Base-by-base conservation (phyloP, 1,140 invertebrate species). In the Monomorium pharaonis region DNA sequence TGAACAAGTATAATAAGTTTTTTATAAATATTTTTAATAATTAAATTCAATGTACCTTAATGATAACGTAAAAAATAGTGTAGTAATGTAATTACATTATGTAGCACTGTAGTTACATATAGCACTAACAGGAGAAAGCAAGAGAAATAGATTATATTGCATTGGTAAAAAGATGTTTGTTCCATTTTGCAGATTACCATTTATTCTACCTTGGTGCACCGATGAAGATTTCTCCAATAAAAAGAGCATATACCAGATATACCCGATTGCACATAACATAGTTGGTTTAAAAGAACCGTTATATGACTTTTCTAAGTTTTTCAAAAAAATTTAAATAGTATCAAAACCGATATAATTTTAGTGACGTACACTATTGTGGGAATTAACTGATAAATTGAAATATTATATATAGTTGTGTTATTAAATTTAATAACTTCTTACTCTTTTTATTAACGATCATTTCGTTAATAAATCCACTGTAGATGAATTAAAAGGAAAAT, bases 171-270 rank as follows among this genome's bases (percentile, higher is more conserved):
- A 42, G 21, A 81, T 37, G 16, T 37, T 54, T 56, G 16, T 54
- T 54, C 30, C n/a, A 30, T 72, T 84, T 62, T 9, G 18, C 42
- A 84, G 69, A 33, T 51, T 76, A 14, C 81, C 69, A 12, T 84
- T 84, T 63, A 10, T 37, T 62, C 14, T 63, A 24, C 81, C 81
- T 63, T 62, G 42, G 65, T 76, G 81, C 21, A 63, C 56, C 14
- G 56, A 84, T 6, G 56, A 72, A 30, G 81, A 84, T 24, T 14
- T 76, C 10, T 27, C 81, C 24, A 33, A 62, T n/a, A 76, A 76
- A n/a, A 21, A 75, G 9, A 63, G 7, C 42, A 44, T 63, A 18
- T n/a, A 7, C 10, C 18, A 5, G 16, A 44, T 84, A 27, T 49
- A 42, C 44, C 70, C 81, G 37, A 37, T 1, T 84, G 63, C 44